Base-by-base conservation (phyloP, 2,797 vertebrate species). In the Chelon auratus region DNA sequence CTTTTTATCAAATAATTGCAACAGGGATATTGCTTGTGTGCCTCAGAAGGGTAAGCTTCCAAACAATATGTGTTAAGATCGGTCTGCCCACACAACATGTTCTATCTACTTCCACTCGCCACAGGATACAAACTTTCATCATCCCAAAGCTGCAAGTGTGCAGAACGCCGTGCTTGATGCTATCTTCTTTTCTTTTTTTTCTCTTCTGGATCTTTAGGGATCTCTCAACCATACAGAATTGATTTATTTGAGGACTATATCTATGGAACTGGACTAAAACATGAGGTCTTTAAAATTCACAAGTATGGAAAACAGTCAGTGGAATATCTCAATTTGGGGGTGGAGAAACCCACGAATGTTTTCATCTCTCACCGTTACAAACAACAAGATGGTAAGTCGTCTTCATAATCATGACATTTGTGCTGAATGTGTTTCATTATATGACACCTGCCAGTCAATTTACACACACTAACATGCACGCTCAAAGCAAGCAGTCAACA, bases 211-310 rank as follows among this genome's bases (percentile, higher is more conserved):
- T 90, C 78, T 90, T 14, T 83, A 99, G 97, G 98, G 66, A 95
- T 99, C 64, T 91, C 96, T 9, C 97, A 99, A 82, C 98, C 98
- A 18, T 97, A 99, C 68, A 95, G 96, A 88, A 99, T 99, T 81
- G 96, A 99, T 80, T 70, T 99, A 90, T 99, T 99, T 94, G 97
- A 99, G 88, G 97, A 99, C 92, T 97, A 96, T 80, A 96, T 99
- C 78, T 99, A 98, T 77, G 98, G 98, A 89, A 97, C 96, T 18
- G 96, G 97, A 81, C 93, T 98, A 18, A 98, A 97, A 89, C 97
- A 95, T 5, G 95, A 97, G 56, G 94, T 96, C 48, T 99, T 99
- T 87, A 94, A 94, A 92, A 96, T 98, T 63, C 96, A 97, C 85
- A 99, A 99, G 87, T 99, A 94, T 84, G 97, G 97, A 73, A 95